These are phyloP conservation scores for Masnerella sp. DNA, from an alignment of 2,888 invertebrate species.

Conservation along the genomic window DNA sequence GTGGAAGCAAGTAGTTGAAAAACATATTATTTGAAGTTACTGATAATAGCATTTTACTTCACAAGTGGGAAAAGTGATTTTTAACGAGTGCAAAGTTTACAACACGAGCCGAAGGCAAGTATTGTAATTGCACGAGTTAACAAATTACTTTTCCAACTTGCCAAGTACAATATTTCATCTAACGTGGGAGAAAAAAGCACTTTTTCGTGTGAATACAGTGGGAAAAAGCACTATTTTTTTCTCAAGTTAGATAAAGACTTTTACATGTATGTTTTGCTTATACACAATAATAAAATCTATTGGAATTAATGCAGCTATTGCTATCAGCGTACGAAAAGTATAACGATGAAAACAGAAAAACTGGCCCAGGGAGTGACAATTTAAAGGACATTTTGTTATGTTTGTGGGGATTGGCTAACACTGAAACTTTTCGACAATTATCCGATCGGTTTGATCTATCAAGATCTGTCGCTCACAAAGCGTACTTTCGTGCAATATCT, in stretches of 20 bases:
- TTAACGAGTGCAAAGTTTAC: not conserved
- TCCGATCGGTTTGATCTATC: not conserved
- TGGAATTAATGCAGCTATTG: conserved; percentile 3
- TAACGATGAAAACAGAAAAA: not conserved
- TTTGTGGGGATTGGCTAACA: conserved; percentile 9
- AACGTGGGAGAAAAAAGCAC: no score
- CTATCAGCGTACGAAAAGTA: not conserved
- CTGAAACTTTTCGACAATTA: conserved; percentile 7
- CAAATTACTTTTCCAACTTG: no score
- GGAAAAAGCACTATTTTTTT: no score
- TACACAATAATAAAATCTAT: not conserved
- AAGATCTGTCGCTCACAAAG: conserved; percentile 11
- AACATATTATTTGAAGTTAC: not conserved
- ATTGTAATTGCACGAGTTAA: no score
- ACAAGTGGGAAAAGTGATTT: not conserved
- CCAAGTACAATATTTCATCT: no score
- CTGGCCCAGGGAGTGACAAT: not conserved
- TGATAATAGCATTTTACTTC: no score
- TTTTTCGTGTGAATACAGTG: no score
- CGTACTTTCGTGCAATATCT: conserved; percentile 1
- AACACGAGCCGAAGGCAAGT: no score
- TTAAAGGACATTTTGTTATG: conserved; percentile 2
- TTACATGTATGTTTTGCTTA: not conserved
- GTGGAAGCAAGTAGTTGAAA: conserved; percentile 4
- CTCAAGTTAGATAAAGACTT: not conserved